phyloP scores from a whole-genome alignment of 2,888 invertebrate species.

The Lobophora halterata region DNA sequence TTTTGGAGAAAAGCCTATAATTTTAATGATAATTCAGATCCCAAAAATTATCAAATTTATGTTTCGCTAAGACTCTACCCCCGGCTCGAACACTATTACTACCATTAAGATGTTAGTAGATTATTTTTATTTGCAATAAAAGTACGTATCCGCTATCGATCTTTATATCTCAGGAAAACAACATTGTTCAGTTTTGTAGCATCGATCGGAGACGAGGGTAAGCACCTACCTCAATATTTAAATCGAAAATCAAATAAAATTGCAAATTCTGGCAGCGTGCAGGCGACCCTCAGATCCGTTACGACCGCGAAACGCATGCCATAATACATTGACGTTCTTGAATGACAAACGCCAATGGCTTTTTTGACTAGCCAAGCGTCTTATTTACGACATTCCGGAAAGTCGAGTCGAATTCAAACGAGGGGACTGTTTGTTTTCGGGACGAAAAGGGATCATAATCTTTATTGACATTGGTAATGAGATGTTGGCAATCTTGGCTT shows the following conservation, averaged over 20 bases:
- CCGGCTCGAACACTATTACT: too few relatives aligned
- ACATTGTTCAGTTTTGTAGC: slow-evolving; percentile 14
- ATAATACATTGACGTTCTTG: slow-evolving; percentile 46
- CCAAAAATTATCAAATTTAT: too few relatives aligned
- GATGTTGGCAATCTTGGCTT: too few relatives aligned
- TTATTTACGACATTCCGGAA: slow-evolving; percentile 38
- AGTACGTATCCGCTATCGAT: too few relatives aligned
- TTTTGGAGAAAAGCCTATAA: too few relatives aligned
- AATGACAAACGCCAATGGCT: slow-evolving; percentile 61
- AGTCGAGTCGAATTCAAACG: slow-evolving; percentile 21
- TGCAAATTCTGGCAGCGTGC: slow-evolving; percentile 45
- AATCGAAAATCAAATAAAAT: slow-evolving; percentile 59
- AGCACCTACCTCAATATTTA: slow-evolving; percentile 47
- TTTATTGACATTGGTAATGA: slow-evolving; percentile 17
- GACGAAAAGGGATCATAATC: slow-evolving; percentile 11
- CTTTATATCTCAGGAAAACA: neutral
- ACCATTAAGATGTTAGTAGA: too few relatives aligned
- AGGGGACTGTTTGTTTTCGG: slow-evolving; percentile 19
- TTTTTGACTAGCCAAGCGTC: slow-evolving; percentile 51
- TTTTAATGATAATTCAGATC: too few relatives aligned
- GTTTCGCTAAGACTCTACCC: too few relatives aligned
- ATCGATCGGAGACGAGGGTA: slow-evolving; percentile 28
- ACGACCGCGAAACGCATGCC: slow-evolving; percentile 42
- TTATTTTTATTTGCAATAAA: too few relatives aligned
- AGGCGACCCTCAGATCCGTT: slow-evolving; percentile 41